Base-by-base conservation (phyloP, 2,888 invertebrate genomes). In the Steinernema scapterisci region DNA sequence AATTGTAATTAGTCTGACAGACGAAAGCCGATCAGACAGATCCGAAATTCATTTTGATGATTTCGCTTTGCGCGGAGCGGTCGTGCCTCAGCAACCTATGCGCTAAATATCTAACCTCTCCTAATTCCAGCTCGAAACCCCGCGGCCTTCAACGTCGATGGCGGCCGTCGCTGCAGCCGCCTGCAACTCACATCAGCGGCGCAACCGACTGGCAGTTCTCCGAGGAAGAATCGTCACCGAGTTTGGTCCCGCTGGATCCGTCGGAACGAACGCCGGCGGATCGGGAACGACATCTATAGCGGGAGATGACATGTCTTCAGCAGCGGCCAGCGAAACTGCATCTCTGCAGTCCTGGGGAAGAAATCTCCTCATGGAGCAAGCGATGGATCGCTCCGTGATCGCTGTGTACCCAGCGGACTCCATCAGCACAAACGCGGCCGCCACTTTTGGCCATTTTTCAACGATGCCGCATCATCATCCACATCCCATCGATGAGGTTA, bases 341-440 rank as follows among this genome's bases (percentile, higher is more conserved):
- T 79, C 79, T 0, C 21, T 79, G 16, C 74, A 80, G 21, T 79
- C 79, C 0, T 79, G 79, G 79, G 80, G 80, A n/a, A 48, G 77
- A 16, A 78, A 78, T 31, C 52, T 79, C 31, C 51, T 79, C 16
- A 72, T 76, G 63, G 79, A 79, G 46, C 70, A 72, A 13, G 31
- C 63, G 38, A 56, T 72, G 44, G 76, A 71, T 31, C 21, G 51
- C 1, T 27, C 48, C 13, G 63, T 71, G 1, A 71, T 76, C 21
- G 78, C 74, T 6, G 80, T 80, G 5, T 38, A 38, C 21, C 80
- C 79, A 9, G 73, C 74, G 21, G 79, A 79, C 27, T 70, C 79
- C 0, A 45, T 79, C 23, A 79, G 78, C 44, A 79, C 79, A n/a
- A 25, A 63, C 25, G 63, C 63, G 9, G 63, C 63, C 6, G 7